Evolutionary conservation across 2,888 invertebrate species (phyloP).

Genomic region (Fragum fragum): DNA sequence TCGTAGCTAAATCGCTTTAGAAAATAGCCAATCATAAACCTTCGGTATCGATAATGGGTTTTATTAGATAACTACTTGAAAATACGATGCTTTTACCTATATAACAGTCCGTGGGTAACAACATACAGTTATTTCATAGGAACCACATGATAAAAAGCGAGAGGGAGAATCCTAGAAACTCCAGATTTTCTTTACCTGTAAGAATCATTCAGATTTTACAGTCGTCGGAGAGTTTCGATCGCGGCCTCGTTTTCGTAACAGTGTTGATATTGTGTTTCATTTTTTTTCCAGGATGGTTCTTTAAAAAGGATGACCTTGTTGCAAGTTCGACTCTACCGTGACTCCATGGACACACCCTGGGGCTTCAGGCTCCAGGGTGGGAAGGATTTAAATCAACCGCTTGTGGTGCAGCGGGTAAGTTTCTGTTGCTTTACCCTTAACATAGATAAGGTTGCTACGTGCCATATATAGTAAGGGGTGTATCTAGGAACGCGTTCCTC

Average conservation of each 20-base stretch:
- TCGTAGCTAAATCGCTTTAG: too few species aligned
- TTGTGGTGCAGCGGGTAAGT: constrained; percentile 86
- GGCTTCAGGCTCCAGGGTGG: constrained; percentile 87
- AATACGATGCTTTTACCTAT: not conserved
- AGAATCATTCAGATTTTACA: constrained; percentile 8
- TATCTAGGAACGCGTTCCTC: constrained; percentile 32
- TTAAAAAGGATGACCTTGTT: constrained; percentile 74
- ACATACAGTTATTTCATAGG: constrained; percentile 5
- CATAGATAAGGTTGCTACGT: constrained; percentile 30
- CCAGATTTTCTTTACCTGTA: constrained; percentile 16
- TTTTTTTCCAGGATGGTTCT: constrained; percentile 72
- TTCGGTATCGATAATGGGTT: not conserved
- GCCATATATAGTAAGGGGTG: constrained; percentile 65
- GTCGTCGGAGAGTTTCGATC: not conserved
- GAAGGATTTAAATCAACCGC: constrained; percentile 84
- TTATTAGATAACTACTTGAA: not conserved
- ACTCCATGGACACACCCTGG: constrained; percentile 86
- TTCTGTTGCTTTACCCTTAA: constrained; percentile 4
- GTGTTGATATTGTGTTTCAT: constrained; percentile 65
- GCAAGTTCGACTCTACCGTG: constrained; percentile 84
- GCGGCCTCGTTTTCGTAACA: constrained; percentile 53
- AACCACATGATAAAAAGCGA: constrained; percentile 18
- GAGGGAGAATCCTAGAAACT: constrained; percentile 4
- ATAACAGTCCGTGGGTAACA: not conserved
- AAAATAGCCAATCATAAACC: too few species aligned